Base-by-base conservation (phyloP, 2,888 invertebrate genomes). In the Pollenia amentaria region DNA sequence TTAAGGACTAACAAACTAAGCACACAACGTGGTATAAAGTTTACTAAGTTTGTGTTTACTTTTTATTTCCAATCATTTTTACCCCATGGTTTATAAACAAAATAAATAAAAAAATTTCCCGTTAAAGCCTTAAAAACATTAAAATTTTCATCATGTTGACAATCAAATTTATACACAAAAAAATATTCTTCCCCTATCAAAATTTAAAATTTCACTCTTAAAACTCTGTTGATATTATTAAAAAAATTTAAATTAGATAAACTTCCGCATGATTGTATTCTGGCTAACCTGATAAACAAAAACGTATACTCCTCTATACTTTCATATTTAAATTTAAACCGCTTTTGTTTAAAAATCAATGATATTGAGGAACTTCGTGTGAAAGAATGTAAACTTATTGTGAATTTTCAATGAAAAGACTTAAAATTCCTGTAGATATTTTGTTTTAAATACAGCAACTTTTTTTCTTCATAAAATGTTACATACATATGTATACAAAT, bases 171-270 rank as follows among this genome's bases (percentile, higher is more conserved):
- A 14, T 38, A 16, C 11, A n/a, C 14, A 6, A 64, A 42, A 42
- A 1, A 42, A 1, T 16, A 42, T 42, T 42, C 18, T 2, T 1
- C 16, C 16, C 10, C 42, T 64, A n/a, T 40, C 42, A 16, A 42
- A 40, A 64, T 18, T 64, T 42, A 29, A 1, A 18, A 12, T 16
- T 10, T 11, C 42, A 10, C 10, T 6, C 42, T 0, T 3, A 29
- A 29, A 29, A 2, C 29, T 29, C 29, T 29, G 29, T 29, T 29
- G 29, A 2, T 29, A 3, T 3, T 29, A 29, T 29, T 6, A 29
- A 51, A 70, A 40, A 60, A 64, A 12, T 48, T 64, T 7, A 76
- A 76, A 60, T 76, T 62, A 51, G 64, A 46, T 64, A 38, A 62
- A 64, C 46, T 51, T 76, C 48, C 48, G 18, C 60, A 62, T 76